Conservation (phyloP, 2,888 invertebrate genomes). For the Erynnis tages region DNA sequence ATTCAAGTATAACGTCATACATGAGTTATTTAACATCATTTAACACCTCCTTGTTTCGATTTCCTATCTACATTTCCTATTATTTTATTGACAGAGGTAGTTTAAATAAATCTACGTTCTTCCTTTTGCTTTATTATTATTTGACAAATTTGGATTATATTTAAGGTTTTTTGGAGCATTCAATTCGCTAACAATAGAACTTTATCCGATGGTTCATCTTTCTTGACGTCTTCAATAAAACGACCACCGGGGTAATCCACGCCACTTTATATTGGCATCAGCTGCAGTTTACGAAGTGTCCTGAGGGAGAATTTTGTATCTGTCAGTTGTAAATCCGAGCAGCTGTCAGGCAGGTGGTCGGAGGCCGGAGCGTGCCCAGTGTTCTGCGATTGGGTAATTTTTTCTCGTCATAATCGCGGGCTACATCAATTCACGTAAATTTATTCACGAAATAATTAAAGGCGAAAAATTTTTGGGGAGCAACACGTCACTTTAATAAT, state of each 20-base stretch:
- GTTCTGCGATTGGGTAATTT: slow-evolving; percentile 45
- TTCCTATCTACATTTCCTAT: too few species aligned
- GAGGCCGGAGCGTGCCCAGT: slow-evolving; percentile 63
- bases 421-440: slow-evolving; percentile 21
- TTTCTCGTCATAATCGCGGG: slow-evolving; percentile 38
- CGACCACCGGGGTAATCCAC: slow-evolving; percentile 35
- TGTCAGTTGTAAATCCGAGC: slow-evolving; percentile 62
- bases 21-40: too few species aligned
- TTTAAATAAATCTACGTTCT: too few species aligned
- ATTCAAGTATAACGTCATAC: too few species aligned
- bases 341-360: slow-evolving; percentile 72
- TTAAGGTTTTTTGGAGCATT: too few species aligned
- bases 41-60: too few species aligned
- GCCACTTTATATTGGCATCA: slow-evolving; percentile 50
- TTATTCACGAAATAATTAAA: slow-evolving; percentile 21
- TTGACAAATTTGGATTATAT: too few species aligned
- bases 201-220: background rate
- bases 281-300: slow-evolving; percentile 53
- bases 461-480: background rate
- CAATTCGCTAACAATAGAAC: background rate
- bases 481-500: slow-evolving; percentile 4
- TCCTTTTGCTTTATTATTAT: too few species aligned
- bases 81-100: too few species aligned
- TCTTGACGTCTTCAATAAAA: slow-evolving; percentile 11
- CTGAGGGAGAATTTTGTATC: slow-evolving; percentile 61